Evolutionary conservation across 2,113 vertebrate genomes (phyloP), one percentile per base, ranked within the genome.

Genomic region (Aix galericulata): DNA sequence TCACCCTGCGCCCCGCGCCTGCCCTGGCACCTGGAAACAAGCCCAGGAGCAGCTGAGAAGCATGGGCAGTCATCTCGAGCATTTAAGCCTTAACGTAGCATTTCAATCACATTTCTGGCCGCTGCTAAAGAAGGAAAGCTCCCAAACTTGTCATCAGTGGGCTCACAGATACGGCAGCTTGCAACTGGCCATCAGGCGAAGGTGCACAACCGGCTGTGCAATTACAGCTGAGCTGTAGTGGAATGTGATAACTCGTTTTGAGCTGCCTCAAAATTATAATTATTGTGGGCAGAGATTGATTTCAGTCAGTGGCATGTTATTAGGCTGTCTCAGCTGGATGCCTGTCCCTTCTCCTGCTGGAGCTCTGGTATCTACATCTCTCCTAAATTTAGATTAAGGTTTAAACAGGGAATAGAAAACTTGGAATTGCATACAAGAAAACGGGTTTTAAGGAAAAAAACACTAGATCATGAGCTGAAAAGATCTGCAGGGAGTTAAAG

Each of bases 231-330:
- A 40, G 20, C 68, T 36, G 44, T 1, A 40, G 29, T 1, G 38
- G 17, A 2, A 18, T 0, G 27, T 1, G 32, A 27, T 8, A 17
- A 40, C 13, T 15, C 8, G 22, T 40, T 3, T 36, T 1, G 10
- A 71, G 27, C 40, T 1, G 1, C 2, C 26, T 31, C 22, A 4
- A 66, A 77, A 32, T 20, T 7, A 9, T 5, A 1, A 26, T 56
- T 23, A 2, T 0, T 22, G 42, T 1, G 2, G 32, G 29, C 55
- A 81, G 29, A 56, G 48, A 3, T 0, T 5, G 42, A 27, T 26
- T 2, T 14, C 29, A 0, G 10, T 16, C 40, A 4, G 2, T 1
- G 0, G 16, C 2, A 2, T 7, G 29, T 5, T 29, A 0, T 12
- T 2, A 13, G 59, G n/a, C 67, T 67, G 48, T 18, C 79, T 52